Conservation (phyloP, 2,797 vertebrate genomes). For the Leptatherina wallacei region DNA sequence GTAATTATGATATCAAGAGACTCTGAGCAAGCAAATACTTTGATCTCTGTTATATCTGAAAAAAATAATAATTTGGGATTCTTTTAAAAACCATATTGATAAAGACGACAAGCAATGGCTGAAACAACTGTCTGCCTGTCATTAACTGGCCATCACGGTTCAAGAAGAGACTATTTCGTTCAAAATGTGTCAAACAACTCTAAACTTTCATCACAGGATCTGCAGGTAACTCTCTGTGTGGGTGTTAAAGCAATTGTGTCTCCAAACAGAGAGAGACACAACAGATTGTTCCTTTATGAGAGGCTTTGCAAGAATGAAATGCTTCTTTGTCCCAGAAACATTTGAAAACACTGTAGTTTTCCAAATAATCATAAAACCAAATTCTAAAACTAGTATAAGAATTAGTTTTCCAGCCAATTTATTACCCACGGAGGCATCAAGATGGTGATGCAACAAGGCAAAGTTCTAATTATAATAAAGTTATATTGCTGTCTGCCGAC, state of each 20-base stretch:
- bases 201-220: background rate
- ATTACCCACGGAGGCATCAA: background rate
- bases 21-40: no score
- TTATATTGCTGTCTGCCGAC: background rate
- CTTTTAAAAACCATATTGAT: no score
- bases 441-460: no score
- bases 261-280: background rate
- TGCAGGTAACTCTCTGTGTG: background rate
- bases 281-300: background rate
- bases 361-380: background rate
- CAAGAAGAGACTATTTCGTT: background rate
- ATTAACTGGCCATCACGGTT: no score
- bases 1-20: no score
- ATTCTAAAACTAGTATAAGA: background rate
- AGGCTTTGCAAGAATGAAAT: no score
- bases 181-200: background rate
- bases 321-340: background rate
- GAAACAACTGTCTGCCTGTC: no score
- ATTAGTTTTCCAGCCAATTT: background rate
- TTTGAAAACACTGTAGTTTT: background rate
- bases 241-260: no score
- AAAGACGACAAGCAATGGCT: no score
- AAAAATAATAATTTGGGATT: no score
- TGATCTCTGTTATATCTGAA: no score
- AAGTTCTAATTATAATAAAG: no score